Evolutionary conservation across 1,140 invertebrate genomes (phyloP), one percentile per base, ranked within the genome.

Genomic region (Capitella teleta): DNA sequence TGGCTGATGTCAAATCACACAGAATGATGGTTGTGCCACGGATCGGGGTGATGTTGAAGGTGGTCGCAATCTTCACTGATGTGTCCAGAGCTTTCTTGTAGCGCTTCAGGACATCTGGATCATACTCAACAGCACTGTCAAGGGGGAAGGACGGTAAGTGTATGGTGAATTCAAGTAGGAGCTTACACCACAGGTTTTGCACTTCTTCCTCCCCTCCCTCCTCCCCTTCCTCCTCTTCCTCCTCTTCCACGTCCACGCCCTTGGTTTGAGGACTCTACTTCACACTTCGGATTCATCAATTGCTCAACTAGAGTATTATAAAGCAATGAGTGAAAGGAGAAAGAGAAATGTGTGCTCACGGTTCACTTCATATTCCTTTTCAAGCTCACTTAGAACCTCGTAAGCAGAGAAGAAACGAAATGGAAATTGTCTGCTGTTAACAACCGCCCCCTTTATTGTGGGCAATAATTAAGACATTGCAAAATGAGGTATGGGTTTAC

Each of bases 371-470:
- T 61, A 67, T 10, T 61, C 62, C 30, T 60, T 58, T 51, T 68
- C 61, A 28, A 74, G 50, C 19, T 63, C 52, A 26, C 57, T 56
- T 12, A 75, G 58, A n/a, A 65, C 64, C 57, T 68, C 61, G 58
- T 74, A 74, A 8, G 74, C 74, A 23, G 70, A 68, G 62, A 71
- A 74, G 56, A 74, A 75, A 16, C 69, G 54, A 55, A 74, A 73
- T 24, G 74, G 74, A 50, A 75, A 72, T 60, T 74, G 73, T 42
- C 66, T 65, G 52, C 73, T 73, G 54, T 72, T 66, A 32, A 67
- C 57, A 21, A 75, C 72, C 45, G 68, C 61, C 50, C 58, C 63
- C 70, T 73, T 53, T 25, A 44, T n/a, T n/a, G n/a, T n/a, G n/a
- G n/a, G n/a, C n/a, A n/a, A n/a, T n/a, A n/a, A n/a, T n/a, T n/a